These are phyloP conservation scores for Diceros bicornis DNA, from an alignment of 2,797 vertebrate genomes.

Conservation along the genomic window DNA sequence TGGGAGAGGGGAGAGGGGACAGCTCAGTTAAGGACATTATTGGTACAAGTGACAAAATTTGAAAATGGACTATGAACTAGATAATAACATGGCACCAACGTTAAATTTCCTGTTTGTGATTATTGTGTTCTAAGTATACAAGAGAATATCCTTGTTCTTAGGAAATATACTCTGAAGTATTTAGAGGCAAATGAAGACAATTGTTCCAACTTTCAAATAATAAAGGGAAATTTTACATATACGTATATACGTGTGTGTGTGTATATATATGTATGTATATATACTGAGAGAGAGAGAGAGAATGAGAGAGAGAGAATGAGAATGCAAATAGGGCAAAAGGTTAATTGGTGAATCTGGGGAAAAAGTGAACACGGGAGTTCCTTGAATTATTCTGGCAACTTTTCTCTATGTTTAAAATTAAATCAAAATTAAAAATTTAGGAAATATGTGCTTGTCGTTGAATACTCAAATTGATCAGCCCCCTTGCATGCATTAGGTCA, in stretches of 20 bases:
- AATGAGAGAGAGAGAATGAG: not conserved
- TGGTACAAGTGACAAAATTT: not conserved
- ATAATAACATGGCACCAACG: not conserved
- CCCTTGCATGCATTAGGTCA: not conserved
- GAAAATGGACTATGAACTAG: not conserved
- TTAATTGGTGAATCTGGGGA: not conserved
- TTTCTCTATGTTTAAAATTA: slow-evolving; percentile 32
- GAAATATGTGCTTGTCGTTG: not conserved
- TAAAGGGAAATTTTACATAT: not conserved
- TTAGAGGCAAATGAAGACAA: not conserved
- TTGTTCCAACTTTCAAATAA: not conserved
- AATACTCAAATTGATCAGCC: not conserved
- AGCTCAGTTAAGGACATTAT: not conserved
- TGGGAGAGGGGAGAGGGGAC: fast-evolving
- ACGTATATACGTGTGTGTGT: not conserved
- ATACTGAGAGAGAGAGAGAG: not conserved
- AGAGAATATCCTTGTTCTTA: not conserved
- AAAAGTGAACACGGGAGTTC: not conserved
- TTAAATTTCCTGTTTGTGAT: not conserved
- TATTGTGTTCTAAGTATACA: not conserved
- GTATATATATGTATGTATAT: fast-evolving
- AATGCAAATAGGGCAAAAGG: not conserved
- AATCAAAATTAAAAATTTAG: slow-evolving; percentile 24
- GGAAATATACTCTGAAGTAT: not conserved
- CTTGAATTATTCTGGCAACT: not conserved